Evolutionary conservation across 2,888 invertebrate species (phyloP).

Genomic region (Aphidoletes aphidimyza): DNA sequence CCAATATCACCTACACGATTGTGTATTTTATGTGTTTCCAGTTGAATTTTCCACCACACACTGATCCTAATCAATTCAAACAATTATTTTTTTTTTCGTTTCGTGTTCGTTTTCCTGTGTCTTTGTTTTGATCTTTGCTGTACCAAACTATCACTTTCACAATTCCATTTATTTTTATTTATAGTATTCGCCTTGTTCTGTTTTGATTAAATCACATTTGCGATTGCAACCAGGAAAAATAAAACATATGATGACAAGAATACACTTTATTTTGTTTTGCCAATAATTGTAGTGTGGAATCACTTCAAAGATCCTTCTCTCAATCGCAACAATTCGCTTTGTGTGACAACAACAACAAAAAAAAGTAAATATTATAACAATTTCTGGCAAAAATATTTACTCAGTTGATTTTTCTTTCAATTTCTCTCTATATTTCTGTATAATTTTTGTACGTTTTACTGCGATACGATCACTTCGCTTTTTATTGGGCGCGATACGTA

Average conservation of each 20-base stretch:
- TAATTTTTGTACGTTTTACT: not conserved
- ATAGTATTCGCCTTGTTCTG: not conserved
- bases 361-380: not conserved
- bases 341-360: not conserved
- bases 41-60: not conserved
- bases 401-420: not conserved
- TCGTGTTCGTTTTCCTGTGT: not conserved
- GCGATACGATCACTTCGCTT: conserved; percentile 44
- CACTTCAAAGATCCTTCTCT: no score
- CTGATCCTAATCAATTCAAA: not conserved
- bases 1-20: not conserved
- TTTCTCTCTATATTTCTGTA: not conserved
- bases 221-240: not conserved
- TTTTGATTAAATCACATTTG: not conserved
- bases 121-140: conserved; percentile 16
- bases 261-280: not conserved
- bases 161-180: not conserved
- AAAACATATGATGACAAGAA: not conserved
- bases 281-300: no score
- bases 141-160: conserved; percentile 44
- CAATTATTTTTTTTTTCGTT: not conserved
- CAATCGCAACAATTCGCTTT: no score
- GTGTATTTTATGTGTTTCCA: not conserved
- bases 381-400: not conserved
- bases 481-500: not conserved